Conservation (phyloP, 2,113 vertebrate species). For the Procavia capensis region DNA sequence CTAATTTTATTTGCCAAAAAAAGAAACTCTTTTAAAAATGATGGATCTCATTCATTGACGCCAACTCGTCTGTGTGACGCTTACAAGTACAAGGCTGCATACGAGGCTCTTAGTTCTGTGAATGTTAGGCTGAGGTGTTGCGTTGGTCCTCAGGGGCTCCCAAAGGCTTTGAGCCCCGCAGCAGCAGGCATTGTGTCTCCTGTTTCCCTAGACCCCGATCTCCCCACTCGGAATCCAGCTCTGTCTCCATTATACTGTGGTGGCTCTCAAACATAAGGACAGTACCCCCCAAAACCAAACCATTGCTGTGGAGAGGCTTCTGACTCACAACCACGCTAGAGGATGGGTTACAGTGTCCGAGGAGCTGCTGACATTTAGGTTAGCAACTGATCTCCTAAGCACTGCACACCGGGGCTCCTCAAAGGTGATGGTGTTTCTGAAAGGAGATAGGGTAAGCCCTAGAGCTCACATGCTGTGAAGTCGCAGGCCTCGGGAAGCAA, state of each 20-base stretch:
- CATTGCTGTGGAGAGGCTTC: no score
- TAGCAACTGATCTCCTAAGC: no score
- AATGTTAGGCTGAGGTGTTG: background rate
- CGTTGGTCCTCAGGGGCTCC: background rate
- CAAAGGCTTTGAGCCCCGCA: background rate
- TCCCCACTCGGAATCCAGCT: background rate
- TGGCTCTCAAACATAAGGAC: background rate
- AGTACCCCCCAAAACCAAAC: no score
- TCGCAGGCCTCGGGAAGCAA: background rate
- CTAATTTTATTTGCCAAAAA: background rate
- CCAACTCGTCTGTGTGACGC: background rate
- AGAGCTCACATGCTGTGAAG: background rate
- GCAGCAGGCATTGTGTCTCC: background rate
- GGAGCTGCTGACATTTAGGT: no score
- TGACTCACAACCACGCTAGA: no score
- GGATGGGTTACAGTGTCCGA: no score
- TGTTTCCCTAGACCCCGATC: background rate
- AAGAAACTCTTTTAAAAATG: conserved; percentile 2
- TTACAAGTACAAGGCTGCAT: background rate
- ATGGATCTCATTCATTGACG: background rate
- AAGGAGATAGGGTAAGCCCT: background rate
- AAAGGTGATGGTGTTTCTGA: background rate
- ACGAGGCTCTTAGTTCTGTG: background rate
- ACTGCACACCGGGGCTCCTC: no score
- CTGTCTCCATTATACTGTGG: background rate